These are phyloP conservation scores for Pelodytes ibericus DNA, from an alignment of 2,797 vertebrate species.

Conservation along the genomic window DNA sequence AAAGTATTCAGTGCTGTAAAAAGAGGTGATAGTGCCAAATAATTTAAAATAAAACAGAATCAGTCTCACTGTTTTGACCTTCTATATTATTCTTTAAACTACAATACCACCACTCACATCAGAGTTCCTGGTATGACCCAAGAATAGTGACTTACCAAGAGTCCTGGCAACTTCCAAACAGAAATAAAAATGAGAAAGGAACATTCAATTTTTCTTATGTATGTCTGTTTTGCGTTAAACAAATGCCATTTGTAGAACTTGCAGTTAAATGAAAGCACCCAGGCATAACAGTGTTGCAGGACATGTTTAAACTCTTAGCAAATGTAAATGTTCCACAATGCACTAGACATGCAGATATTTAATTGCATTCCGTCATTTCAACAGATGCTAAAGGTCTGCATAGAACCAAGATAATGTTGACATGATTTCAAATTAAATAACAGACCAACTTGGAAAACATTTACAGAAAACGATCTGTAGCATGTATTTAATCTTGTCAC, in stretches of 20 bases:
- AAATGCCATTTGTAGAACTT: neutral
- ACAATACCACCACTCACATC: too few relatives aligned
- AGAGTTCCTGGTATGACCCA: too few relatives aligned
- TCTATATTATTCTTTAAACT: too few relatives aligned
- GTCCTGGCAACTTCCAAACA: neutral
- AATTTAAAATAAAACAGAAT: too few relatives aligned
- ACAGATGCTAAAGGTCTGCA: neutral
- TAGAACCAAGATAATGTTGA: slow-evolving; percentile 1
- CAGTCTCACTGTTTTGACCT: too few relatives aligned
- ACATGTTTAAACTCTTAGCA: neutral
- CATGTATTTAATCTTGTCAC: neutral
- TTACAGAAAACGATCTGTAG: neutral
- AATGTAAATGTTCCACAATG: neutral
- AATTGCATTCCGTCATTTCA: neutral
- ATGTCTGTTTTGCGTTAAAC: neutral
- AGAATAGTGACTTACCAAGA: too few relatives aligned
- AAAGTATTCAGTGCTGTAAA: too few relatives aligned
- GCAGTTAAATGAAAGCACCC: slow-evolving; percentile 8
- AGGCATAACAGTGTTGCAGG: neutral
- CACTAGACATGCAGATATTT: neutral
- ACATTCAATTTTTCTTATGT: neutral
- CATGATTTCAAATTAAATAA: slow-evolving; percentile 3
- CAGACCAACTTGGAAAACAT: neutral
- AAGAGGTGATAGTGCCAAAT: too few relatives aligned
- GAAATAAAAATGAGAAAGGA: too few relatives aligned